These are phyloP conservation scores for Tautogolabrus adspersus DNA, from an alignment of 2,113 vertebrate species.

Conservation along the genomic window DNA sequence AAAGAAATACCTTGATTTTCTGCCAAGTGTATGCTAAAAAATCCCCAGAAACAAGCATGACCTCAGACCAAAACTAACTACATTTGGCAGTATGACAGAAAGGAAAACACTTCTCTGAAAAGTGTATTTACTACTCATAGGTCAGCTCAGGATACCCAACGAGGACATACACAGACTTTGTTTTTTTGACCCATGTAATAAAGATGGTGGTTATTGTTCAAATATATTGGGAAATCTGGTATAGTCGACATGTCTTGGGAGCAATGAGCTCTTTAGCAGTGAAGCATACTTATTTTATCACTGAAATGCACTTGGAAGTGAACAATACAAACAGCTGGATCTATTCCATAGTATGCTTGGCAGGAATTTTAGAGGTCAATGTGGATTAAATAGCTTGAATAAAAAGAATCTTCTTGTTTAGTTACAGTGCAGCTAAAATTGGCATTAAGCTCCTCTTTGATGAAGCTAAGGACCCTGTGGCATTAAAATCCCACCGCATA, in stretches of 20 bases:
- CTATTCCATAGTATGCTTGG: slow-evolving; percentile 36
- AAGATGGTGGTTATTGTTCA: slow-evolving; percentile 7
- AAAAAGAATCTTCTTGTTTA: slow-evolving; percentile 48
- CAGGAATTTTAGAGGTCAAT: slow-evolving; percentile 56
- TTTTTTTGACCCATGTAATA: neutral
- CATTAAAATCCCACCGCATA: slow-evolving; percentile 28
- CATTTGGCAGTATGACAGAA: neutral
- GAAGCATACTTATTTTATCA: slow-evolving; percentile 42
- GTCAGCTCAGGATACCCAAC: neutral
- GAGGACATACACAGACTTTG: neutral
- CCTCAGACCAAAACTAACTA: neutral
- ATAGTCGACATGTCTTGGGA: slow-evolving; percentile 47
- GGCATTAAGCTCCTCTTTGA: slow-evolving; percentile 20
- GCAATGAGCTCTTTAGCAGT: slow-evolving; percentile 33
- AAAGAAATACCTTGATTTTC: no score
- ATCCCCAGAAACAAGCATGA: neutral
- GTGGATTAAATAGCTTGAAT: slow-evolving; percentile 59
- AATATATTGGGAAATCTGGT: slow-evolving; percentile 1
- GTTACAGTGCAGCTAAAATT: slow-evolving; percentile 34
- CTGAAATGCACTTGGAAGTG: slow-evolving; percentile 46
- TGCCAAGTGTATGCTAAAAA: neutral
- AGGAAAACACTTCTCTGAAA: neutral
- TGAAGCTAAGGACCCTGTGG: slow-evolving; percentile 26
- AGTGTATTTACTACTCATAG: neutral
- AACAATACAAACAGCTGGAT: slow-evolving; percentile 60